These are phyloP conservation scores for Gambusia affinis DNA, from an alignment of 2,113 vertebrate genomes.

Conservation along the genomic window DNA sequence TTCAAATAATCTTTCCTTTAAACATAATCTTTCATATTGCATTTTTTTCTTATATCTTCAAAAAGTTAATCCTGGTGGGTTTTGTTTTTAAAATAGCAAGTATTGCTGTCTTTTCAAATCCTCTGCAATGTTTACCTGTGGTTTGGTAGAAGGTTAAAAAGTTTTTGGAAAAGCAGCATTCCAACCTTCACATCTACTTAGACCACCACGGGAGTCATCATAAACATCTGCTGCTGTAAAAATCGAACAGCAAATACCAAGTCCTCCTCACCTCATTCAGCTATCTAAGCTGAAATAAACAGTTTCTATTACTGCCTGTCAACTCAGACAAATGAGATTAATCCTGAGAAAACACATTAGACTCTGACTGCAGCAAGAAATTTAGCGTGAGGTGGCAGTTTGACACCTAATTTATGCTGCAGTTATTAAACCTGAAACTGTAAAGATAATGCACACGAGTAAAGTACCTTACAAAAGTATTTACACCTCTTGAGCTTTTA, in stretches of 20 bases:
- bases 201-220: conserved; percentile 19
- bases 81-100: not conserved
- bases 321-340: conserved; percentile 10
- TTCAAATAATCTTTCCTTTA: not conserved
- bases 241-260: conserved; percentile 41
- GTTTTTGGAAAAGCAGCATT: not conserved
- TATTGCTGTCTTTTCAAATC: not conserved
- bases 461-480: too few relatives aligned
- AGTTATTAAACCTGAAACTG: conserved; percentile 9
- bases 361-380: not conserved
- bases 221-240: conserved; percentile 28
- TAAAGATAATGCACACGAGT: not conserved
- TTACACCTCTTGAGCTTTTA: too few relatives aligned
- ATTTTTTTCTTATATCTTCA: not conserved
- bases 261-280: conserved; percentile 7
- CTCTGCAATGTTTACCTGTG: not conserved
- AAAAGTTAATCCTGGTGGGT: not conserved
- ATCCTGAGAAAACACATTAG: conserved; percentile 9
- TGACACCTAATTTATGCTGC: conserved; percentile 3
- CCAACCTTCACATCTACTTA: conserved; percentile 4
- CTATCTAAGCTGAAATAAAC: conserved; percentile 32
- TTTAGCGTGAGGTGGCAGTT: not conserved
- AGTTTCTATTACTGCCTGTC: conserved; percentile 27
- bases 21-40: not conserved
- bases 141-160: not conserved